Evolutionary conservation across 2,797 vertebrate species (phyloP).

Genomic region (Echiichthys vipera): DNA sequence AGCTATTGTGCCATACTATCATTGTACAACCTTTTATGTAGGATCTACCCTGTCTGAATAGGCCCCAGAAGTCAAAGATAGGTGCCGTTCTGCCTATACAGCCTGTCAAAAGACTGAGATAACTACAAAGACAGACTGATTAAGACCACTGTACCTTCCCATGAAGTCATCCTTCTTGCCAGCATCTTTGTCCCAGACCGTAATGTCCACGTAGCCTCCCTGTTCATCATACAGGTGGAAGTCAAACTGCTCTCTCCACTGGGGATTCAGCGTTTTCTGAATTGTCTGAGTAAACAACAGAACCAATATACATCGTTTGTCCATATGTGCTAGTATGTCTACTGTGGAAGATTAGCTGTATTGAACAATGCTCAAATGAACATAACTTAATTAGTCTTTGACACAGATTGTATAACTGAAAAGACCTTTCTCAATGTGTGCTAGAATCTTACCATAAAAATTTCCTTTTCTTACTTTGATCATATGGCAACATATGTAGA

Average conservation of each 20-base stretch:
- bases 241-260: conserved; percentile 98
- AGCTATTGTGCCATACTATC: neutral
- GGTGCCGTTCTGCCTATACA: neutral
- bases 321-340: neutral
- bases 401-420: neutral
- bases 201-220: conserved; percentile 93
- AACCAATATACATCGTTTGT: neutral
- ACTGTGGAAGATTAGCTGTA: neutral
- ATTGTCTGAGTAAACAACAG: conserved; percentile 84
- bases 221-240: conserved; percentile 96
- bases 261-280: conserved; percentile 95
- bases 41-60: neutral
- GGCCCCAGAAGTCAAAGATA: neutral
- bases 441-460: neutral
- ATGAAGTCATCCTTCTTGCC: conserved; percentile 98
- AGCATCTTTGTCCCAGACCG: conserved; percentile 96
- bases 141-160: conserved; percentile 87
- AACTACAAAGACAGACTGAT: neutral
- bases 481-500: neutral
- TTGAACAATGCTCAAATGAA: neutral
- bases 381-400: neutral
- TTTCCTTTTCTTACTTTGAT: neutral
- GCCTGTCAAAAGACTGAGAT: neutral
- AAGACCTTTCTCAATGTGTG: neutral
- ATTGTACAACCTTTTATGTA: neutral